Evolutionary conservation across 1,140 invertebrate genomes (phyloP).

Genomic region (Gonatopus flavifemur): DNA sequence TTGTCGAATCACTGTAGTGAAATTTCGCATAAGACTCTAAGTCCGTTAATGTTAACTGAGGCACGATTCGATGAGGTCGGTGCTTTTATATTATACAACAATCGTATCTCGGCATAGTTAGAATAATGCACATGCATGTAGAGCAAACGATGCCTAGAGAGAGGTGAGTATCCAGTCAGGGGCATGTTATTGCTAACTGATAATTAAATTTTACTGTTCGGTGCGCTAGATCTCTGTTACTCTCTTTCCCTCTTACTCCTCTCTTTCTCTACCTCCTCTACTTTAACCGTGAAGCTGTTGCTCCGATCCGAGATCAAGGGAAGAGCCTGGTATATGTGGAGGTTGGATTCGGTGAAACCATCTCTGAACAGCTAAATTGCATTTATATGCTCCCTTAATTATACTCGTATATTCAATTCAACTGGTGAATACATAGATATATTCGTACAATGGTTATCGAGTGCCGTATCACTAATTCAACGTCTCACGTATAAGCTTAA

Average conservation of each 20-base stretch:
- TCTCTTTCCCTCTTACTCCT: no score
- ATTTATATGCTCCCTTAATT: constrained; percentile 1
- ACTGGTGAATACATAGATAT: no score
- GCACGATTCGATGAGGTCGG: constrained; percentile 9
- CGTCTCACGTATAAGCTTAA: no score
- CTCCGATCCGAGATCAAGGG: constrained; percentile 13
- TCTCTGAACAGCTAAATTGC: constrained; percentile 10
- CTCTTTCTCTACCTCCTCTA: constrained; percentile 2
- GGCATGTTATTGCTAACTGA: constrained; percentile 26
- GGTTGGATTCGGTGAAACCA: constrained; percentile 9
- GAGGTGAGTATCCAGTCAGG: constrained; percentile 12
- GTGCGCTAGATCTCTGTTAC: no score
- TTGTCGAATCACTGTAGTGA: no score
- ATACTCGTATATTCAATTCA: no score
- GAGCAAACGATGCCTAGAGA: constrained; percentile 1
- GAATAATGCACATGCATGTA: constrained; percentile 12
- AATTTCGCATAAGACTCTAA: no score
- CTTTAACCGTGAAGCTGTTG: constrained; percentile 1
- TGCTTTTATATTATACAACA: constrained; percentile 24
- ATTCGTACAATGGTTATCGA: no score
- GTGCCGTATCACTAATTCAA: no score
- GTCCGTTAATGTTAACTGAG: no score
- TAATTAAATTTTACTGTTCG: constrained; percentile 31
- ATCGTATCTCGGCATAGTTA: constrained; percentile 13
- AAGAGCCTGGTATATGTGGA: no score